A percentile compares a stretch with the other conserved stretches of the same genome.
These are phyloP conservation scores for Andinoacara biseriatus DNA, from an alignment of 2,113 vertebrate genomes.

Conservation along the genomic window DNA sequence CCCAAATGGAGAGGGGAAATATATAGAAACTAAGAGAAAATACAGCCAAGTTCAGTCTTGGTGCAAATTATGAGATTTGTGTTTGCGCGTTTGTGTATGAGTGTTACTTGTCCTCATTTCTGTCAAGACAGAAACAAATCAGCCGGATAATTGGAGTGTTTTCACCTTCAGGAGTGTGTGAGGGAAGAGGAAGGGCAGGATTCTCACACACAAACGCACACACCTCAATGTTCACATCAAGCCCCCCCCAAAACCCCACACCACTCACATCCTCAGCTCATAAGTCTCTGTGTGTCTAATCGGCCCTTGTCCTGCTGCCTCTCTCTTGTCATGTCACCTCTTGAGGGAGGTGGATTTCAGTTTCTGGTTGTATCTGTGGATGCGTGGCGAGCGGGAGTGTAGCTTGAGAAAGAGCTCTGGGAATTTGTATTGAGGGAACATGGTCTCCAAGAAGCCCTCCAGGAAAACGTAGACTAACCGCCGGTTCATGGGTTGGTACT, in stretches of 20 bases:
- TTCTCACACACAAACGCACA: slow-evolving; percentile 28
- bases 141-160: slow-evolving; percentile 55
- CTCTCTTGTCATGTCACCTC: slow-evolving; percentile 89
- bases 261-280: slow-evolving; percentile 15
- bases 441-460: slow-evolving; percentile 97
- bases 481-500: slow-evolving; percentile 95
- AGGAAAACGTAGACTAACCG: slow-evolving; percentile 96
- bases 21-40: slow-evolving; percentile 40
- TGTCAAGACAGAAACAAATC: slow-evolving; percentile 18
- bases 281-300: slow-evolving; percentile 33
- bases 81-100: slow-evolving; percentile 35
- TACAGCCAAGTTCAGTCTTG: slow-evolving; percentile 56
- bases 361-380: slow-evolving; percentile 92
- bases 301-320: slow-evolving; percentile 40
- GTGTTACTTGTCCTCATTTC: slow-evolving; percentile 38
- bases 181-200: slow-evolving; percentile 44
- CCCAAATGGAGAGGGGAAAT: neutral
- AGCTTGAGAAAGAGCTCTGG: slow-evolving; percentile 97
- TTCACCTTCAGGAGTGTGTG: slow-evolving; percentile 32
- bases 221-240: slow-evolving; percentile 26
- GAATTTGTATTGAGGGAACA: slow-evolving; percentile 97
- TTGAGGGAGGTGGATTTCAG: slow-evolving; percentile 89
- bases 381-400: slow-evolving; percentile 93
- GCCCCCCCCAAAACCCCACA: neutral
- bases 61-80: slow-evolving; percentile 62